Conservation (phyloP, 2,888 invertebrate genomes). For the Odontomyia ornata region DNA sequence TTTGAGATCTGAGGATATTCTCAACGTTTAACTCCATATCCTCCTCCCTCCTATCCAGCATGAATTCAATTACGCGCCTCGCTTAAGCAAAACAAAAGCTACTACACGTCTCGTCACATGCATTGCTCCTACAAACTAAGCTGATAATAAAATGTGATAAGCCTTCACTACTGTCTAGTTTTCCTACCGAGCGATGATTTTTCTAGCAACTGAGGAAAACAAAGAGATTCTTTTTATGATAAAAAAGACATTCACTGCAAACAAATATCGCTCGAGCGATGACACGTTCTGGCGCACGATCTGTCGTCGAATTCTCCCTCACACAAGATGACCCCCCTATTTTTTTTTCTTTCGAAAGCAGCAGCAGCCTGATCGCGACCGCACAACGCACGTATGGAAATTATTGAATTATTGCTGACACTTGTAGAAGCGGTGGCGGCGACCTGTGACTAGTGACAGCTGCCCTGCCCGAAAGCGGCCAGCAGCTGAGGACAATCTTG, state of each 20-base stretch:
- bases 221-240: constrained; percentile 40
- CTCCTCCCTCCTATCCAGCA: too few species aligned
- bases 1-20: too few species aligned
- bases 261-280: constrained; percentile 35
- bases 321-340: not conserved
- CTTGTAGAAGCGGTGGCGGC: constrained; percentile 33
- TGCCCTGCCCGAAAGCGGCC: constrained; percentile 1
- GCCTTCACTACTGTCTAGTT: not conserved
- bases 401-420: constrained; percentile 25
- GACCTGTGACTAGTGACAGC: constrained; percentile 14
- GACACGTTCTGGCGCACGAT: constrained; percentile 31
- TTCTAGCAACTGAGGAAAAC: constrained; percentile 27
- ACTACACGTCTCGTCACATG: not conserved
- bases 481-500: not conserved
- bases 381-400: not conserved
- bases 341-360: not conserved
- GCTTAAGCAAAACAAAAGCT: not conserved
- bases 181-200: constrained; percentile 2
- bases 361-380: too few species aligned
- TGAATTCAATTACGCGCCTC: not conserved
- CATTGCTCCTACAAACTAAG: not conserved
- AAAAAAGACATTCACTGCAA: constrained; percentile 8
- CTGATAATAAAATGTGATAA: constrained; percentile 19
- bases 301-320: not conserved
- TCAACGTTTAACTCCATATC: too few species aligned